phyloP scores from a whole-genome alignment of 2,888 invertebrate species.

The Oscheius myriophilus region DNA sequence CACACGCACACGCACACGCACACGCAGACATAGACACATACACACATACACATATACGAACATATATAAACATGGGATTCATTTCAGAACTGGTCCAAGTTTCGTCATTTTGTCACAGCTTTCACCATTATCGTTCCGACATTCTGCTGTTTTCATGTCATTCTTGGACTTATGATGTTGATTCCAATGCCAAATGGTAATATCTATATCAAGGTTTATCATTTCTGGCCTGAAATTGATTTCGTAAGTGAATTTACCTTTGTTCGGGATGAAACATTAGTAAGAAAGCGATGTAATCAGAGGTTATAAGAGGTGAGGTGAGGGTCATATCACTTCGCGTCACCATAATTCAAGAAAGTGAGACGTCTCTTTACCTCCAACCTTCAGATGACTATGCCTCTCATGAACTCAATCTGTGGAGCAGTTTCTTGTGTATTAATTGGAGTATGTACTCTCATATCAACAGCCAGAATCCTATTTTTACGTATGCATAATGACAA shows the following conservation, averaged over 20 bases:
- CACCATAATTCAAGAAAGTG: too few relatives aligned
- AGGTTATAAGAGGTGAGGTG: too few relatives aligned
- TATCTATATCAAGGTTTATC: slow-evolving; percentile 22
- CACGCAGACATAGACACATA: too few relatives aligned
- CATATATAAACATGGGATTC: background rate
- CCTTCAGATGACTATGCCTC: slow-evolving; percentile 13
- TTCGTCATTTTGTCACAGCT: background rate
- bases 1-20: background rate
- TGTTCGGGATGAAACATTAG: too few relatives aligned
- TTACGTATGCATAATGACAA: background rate
- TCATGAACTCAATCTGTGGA: slow-evolving; percentile 18
- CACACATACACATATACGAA: background rate
- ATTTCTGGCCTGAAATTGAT: slow-evolving; percentile 13
- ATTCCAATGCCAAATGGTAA: slow-evolving; percentile 17
- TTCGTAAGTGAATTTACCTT: slow-evolving; percentile 1
- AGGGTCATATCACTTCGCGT: too few relatives aligned
- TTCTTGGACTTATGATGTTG: slow-evolving; percentile 12
- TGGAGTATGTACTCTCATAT: background rate
- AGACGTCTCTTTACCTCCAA: too few relatives aligned
- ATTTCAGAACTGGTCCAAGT: slow-evolving; percentile 1
- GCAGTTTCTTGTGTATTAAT: slow-evolving; percentile 10
- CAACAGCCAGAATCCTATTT: background rate
- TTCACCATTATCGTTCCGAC: slow-evolving; percentile 2
- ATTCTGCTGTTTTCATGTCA: background rate
- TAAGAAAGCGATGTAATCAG: too few relatives aligned